phyloP scores from a whole-genome alignment of 2,797 vertebrate species.

The Leptatherina wallacei region DNA sequence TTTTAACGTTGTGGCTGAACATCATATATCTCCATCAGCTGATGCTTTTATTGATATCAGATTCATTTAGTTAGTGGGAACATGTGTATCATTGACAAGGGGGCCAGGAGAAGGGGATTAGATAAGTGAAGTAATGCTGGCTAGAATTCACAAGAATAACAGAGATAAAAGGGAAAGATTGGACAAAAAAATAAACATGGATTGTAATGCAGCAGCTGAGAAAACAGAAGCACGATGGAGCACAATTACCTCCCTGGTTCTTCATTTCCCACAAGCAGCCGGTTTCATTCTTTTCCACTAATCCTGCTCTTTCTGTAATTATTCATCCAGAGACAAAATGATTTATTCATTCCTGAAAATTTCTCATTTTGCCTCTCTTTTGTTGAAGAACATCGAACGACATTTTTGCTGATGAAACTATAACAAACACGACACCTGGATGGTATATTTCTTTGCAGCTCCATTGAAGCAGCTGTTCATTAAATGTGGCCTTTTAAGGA shows the following conservation, averaged over 20 bases:
- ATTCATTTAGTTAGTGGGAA: background rate
- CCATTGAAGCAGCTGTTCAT: slow-evolving; percentile 9
- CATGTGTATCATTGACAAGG: background rate
- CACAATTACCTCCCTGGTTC: slow-evolving; percentile 9
- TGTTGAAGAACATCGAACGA: slow-evolving; percentile 13
- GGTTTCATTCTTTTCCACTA: slow-evolving; percentile 25
- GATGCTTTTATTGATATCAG: background rate
- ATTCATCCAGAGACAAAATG: slow-evolving; percentile 38
- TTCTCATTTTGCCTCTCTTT: slow-evolving; percentile 12
- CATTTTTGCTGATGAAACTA: slow-evolving; percentile 17
- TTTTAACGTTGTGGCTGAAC: background rate
- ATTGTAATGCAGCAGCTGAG: slow-evolving; percentile 17
- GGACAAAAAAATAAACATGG: slow-evolving; percentile 10
- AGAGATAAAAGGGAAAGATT: background rate
- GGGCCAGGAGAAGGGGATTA: slow-evolving; percentile 5
- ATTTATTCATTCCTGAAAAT: slow-evolving; percentile 35
- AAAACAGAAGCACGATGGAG: slow-evolving; percentile 29
- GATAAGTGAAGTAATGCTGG: slow-evolving; percentile 10
- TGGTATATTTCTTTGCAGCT: background rate
- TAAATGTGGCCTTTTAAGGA: slow-evolving; percentile 15
- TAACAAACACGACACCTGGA: slow-evolving; percentile 6
- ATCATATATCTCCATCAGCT: background rate
- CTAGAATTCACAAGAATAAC: slow-evolving; percentile 11
- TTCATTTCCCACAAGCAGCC: slow-evolving; percentile 21
- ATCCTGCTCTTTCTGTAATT: slow-evolving; percentile 30